Base-by-base conservation (phyloP, 2,888 invertebrate species). In the Tholera decimalis region DNA sequence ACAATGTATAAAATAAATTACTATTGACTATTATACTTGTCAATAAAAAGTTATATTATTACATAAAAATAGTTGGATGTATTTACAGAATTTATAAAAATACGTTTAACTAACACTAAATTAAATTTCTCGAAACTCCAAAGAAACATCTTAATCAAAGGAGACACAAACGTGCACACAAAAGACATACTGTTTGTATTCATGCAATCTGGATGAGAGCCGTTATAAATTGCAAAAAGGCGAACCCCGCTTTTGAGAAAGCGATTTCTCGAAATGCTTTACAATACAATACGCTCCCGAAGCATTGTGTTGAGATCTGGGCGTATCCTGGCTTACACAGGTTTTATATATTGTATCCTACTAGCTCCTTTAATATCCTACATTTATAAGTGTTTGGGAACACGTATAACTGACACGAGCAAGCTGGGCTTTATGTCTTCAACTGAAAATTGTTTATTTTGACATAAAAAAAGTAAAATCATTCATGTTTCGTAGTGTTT, bases 161-260 rank as follows among this genome's bases (percentile, higher is more conserved):
- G 73, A 71, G 76, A 84, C 74, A 81, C 63, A 75, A 79, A 77
- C 82, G 77, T 65, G 80, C 76, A 82, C 81, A 89, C 82, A 88
- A 84, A 85, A 79, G 80, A 76, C 63, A 80, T 82, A 82, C 83
- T 84, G 85, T 88, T 88, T 87, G 88, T 91, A 91, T 92, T 91
- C 91, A 89, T 90, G 89, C 89, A 90, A 91, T 92, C 91, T 89
- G 88, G 89, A 90, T 89, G 91, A 90, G 90, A 90, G 86, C 87
- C 87, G 91, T 91, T 92, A 92, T 91, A 93, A 92, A 93, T 93
- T 90, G 92, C 91, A 93, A 93, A 92, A 93, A 92, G 92, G 88
- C 90, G 88, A 90, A 88, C 84, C 85, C 80, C 85, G 90, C 91
- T 92, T 91, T 92, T 92, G 90, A 89, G 90, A 91, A 90, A 91